Evolutionary conservation across 2,888 invertebrate genomes (phyloP).

Genomic region (Caenorhabditis sp.): DNA sequence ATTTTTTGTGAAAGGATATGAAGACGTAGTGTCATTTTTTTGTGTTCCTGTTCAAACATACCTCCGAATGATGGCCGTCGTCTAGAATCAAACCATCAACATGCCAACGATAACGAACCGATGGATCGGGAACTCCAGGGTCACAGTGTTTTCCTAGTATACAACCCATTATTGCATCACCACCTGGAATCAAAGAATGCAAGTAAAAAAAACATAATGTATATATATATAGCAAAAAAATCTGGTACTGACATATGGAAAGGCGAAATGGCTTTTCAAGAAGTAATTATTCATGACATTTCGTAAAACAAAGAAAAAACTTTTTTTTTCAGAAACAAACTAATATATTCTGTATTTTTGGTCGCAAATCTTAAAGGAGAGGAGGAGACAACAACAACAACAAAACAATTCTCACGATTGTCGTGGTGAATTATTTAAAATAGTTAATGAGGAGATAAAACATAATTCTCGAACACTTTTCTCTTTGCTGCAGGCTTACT

Average conservation of each 20-base stretch:
- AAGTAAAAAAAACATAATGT: too few relatives aligned
- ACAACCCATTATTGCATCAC: constrained; percentile 61
- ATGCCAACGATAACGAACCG: constrained; percentile 64
- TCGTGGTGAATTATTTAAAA: not conserved
- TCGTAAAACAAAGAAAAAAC: not conserved
- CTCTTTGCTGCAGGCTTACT: not conserved
- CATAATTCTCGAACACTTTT: not conserved
- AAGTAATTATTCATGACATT: not conserved
- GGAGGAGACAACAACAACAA: not conserved
- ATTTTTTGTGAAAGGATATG: too few relatives aligned
- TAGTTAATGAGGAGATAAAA: not conserved
- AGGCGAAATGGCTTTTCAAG: too few relatives aligned
- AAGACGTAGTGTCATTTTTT: not conserved
- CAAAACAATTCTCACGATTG: not conserved
- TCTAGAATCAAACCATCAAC: constrained; percentile 55
- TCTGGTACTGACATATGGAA: too few relatives aligned
- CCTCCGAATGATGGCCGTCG: constrained; percentile 43
- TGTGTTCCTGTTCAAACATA: constrained; percentile 2
- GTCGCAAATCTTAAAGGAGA: too few relatives aligned
- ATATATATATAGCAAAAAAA: too few relatives aligned
- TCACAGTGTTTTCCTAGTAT: constrained; percentile 61
- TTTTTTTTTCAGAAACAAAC: too few relatives aligned
- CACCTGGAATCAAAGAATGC: not conserved
- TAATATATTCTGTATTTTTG: too few relatives aligned
- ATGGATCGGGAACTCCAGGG: constrained; percentile 62